Percentiles rank a stretch among this genome's conserved stretches.
Evolutionary conservation across 2,888 invertebrate species (phyloP).

Genomic region (Danaus chrysippus): DNA sequence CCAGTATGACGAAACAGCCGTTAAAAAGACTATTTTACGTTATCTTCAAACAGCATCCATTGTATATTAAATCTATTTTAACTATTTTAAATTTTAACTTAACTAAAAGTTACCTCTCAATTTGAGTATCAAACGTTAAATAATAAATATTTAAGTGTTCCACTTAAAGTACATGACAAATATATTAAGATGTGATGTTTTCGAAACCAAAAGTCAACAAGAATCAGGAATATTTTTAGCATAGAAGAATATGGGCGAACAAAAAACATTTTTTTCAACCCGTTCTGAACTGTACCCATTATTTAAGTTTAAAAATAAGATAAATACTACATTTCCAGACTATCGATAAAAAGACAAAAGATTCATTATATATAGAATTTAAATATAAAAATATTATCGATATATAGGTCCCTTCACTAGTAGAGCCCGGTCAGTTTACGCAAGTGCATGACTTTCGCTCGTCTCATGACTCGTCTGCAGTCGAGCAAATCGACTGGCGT

Average conservation of each 20-base stretch:
- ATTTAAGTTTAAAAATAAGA: no score
- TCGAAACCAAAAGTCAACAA: slow-evolving; percentile 1
- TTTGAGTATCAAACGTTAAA: no score
- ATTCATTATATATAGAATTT: neutral
- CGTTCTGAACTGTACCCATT: neutral
- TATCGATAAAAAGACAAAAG: no score
- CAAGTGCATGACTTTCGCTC: slow-evolving; percentile 26
- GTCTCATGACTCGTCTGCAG: slow-evolving; percentile 11
- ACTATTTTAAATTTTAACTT: no score
- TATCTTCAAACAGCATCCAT: no score
- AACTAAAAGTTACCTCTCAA: no score
- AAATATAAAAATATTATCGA: neutral
- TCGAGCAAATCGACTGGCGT: slow-evolving; percentile 6
- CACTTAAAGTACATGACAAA: neutral
- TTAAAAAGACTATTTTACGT: no score
- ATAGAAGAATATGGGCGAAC: neutral
- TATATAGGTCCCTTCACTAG: slow-evolving; percentile 17
- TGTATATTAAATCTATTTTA: no score
- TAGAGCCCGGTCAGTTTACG: slow-evolving; percentile 24
- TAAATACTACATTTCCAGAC: no score
- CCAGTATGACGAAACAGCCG: no score
- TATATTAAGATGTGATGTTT: neutral
- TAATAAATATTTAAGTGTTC: neutral
- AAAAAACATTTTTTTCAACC: neutral
- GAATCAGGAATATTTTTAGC: neutral